Evolutionary conservation across 2,113 vertebrate genomes (phyloP), one percentile per base, ranked within the genome.

Genomic region (Tetrao urogallus): DNA sequence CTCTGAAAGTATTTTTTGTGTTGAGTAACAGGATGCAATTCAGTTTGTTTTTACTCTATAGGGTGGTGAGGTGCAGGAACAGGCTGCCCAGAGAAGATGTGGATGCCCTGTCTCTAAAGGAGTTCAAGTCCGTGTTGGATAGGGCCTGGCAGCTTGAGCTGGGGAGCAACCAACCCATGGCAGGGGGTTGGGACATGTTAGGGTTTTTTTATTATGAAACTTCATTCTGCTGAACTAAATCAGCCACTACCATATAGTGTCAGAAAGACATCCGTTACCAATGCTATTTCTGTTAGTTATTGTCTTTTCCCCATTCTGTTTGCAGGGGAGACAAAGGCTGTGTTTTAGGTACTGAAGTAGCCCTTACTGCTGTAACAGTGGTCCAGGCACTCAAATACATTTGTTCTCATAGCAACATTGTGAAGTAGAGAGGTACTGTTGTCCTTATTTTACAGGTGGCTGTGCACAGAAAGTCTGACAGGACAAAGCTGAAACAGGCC

Each of bases 161-260:
- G 16, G 54, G 54, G 18, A 28, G 54, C 54, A 56, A 16, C 16
- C 54, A 30, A 9, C 28, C 54, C 54, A 18, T 4, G 9, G 54
- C 54, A 32, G 28, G 54, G 9, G 16, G 15, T 18, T 56, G 54
- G 54, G 28, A 17, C 3, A 15, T 5, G 28, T 32, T 77, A 7
- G 19, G 42, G 38, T 42, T 15, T 63, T 90, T 70, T 91, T 50
- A 43, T 43, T 82, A 38, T 2, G 2, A 70, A 88, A 79, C n/a
- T 85, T 82, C 45, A 65, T 82, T 95, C 56, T 77, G 40, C 40
- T 66, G 76, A 56, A 71, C 19, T 88, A 64, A 86, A 81, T 87
- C 76, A 81, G 69, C 76, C 34, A n/a, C 72, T 92, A 64, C 82
- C 38, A 2, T 74, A 78, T 14, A 86, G 88, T 81, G 82, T 95